phyloP scores from a whole-genome alignment of 2,797 vertebrate genomes.

The Loris lydekkerianus region DNA sequence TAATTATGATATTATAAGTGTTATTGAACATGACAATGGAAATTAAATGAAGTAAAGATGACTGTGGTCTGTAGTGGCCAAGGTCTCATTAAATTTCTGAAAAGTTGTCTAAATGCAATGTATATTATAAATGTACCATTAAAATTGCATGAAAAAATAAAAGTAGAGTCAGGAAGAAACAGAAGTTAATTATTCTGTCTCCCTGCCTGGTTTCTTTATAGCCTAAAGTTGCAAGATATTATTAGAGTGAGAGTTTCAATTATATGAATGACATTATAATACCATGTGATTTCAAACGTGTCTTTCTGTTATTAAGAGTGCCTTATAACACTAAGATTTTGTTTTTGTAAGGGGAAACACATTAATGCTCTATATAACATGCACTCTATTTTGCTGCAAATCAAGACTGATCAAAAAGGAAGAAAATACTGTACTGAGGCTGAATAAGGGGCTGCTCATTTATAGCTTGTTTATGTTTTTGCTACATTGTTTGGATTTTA shows the following conservation, averaged over 20 bases:
- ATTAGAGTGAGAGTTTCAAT: slow-evolving; percentile 18
- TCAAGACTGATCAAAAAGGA: neutral
- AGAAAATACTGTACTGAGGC: too few relatives aligned
- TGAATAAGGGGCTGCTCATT: neutral
- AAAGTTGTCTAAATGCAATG: neutral
- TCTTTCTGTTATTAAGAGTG: neutral
- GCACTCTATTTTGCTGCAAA: neutral
- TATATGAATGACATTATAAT: neutral
- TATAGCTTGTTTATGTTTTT: slow-evolving; percentile 38
- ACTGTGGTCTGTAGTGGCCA: neutral
- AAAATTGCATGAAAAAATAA: slow-evolving; percentile 20
- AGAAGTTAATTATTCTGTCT: neutral
- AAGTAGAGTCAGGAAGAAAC: neutral
- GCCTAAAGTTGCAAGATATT: neutral
- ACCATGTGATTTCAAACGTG: slow-evolving; percentile 6
- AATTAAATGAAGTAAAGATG: neutral
- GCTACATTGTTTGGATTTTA: slow-evolving; percentile 50
- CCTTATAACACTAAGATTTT: neutral
- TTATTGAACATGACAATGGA: neutral
- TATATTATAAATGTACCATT: neutral
- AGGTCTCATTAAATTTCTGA: neutral
- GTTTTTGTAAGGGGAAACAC: neutral
- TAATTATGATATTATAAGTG: neutral
- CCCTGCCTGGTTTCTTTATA: neutral
- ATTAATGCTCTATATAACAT: neutral